A percentile compares a stretch with the other conserved stretches of the same genome.
Evolutionary conservation across 1,140 invertebrate species (phyloP).

Genomic region (Limonius californicus): DNA sequence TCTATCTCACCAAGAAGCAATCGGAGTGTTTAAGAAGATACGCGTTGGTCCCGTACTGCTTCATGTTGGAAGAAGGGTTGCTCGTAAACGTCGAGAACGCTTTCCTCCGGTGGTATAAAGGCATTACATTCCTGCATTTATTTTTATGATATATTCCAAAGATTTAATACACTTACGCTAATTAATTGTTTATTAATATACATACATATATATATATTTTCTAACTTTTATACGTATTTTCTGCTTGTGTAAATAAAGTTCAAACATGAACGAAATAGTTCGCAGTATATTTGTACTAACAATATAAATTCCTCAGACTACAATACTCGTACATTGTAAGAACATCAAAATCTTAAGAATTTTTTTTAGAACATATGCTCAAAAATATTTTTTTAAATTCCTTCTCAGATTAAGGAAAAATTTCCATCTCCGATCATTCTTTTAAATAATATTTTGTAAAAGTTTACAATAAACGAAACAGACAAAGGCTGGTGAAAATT

Average conservation of each 20-base stretch:
- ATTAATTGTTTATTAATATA: slow-evolving; percentile 2
- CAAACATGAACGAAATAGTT: no score
- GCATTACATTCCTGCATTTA: not conserved
- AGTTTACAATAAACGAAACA: no score
- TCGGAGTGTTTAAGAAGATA: slow-evolving; percentile 86
- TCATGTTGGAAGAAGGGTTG: slow-evolving; percentile 55
- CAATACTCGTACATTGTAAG: no score
- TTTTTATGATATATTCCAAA: slow-evolving; percentile 10
- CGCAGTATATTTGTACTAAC: no score
- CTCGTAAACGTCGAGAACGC: slow-evolving; percentile 37
- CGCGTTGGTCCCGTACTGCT: slow-evolving; percentile 82
- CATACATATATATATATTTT: slow-evolving; percentile 7
- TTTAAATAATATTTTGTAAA: no score
- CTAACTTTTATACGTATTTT: slow-evolving; percentile 11
- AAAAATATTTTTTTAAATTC: no score
- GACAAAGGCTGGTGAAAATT: no score
- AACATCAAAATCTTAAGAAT: no score
- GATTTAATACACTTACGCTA: not conserved
- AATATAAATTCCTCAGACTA: no score
- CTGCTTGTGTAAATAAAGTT: slow-evolving; percentile 3
- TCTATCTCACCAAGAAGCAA: slow-evolving; percentile 85
- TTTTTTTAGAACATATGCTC: no score
- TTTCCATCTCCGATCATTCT: no score
- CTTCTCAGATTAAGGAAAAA: no score
- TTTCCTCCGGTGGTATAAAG: slow-evolving; percentile 19